These are phyloP conservation scores for Hesperophylax magnus DNA, from an alignment of 1,140 invertebrate species.

Conservation along the genomic window DNA sequence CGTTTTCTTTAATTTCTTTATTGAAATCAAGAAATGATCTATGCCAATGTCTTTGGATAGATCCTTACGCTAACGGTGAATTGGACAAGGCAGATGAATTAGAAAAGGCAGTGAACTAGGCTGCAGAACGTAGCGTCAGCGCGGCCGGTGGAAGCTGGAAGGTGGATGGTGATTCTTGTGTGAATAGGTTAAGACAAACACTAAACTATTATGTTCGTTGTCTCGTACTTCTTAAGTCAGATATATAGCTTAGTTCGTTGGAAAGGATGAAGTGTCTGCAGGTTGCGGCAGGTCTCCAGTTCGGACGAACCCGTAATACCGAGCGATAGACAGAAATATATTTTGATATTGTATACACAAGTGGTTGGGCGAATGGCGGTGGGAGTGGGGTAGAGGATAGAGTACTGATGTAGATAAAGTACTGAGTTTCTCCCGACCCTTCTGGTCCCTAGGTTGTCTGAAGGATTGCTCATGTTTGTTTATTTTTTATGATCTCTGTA, in stretches of 20 bases:
- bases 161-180: conserved; percentile 36
- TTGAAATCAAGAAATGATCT: conserved; percentile 10
- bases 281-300: too few relatives aligned
- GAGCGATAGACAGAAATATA: too few relatives aligned
- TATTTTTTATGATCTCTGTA: not conserved
- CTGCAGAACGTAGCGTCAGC: not conserved
- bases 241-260: too few relatives aligned
- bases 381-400: too few relatives aligned
- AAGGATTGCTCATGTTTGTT: not conserved
- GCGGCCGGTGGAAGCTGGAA: not conserved
- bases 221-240: conserved; percentile 5
- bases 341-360: too few relatives aligned
- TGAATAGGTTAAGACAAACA: conserved; percentile 33
- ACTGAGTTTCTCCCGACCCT: not conserved
- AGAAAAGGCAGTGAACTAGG: too few relatives aligned
- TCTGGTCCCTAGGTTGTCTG: not conserved
- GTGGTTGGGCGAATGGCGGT: too few relatives aligned
- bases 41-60: conserved; percentile 10
- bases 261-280: too few relatives aligned
- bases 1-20: not conserved
- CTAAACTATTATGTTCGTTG: conserved; percentile 13
- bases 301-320: not conserved
- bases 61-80: not conserved
- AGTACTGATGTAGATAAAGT: too few relatives aligned
- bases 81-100: too few relatives aligned